Conservation (phyloP, 53 echinoderm and acorn worm species). For the Antedon mediterranea region DNA sequence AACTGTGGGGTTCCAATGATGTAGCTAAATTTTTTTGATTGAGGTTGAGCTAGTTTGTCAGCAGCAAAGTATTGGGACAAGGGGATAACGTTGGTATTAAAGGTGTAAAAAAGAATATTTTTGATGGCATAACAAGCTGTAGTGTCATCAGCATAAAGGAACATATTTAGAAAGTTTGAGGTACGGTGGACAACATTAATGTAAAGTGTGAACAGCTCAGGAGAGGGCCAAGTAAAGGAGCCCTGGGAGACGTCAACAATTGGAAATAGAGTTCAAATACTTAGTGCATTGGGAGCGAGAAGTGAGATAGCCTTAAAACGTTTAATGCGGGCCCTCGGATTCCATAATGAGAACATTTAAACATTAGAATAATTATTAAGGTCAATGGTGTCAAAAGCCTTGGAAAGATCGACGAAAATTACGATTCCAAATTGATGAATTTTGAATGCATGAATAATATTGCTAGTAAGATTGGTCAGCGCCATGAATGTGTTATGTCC, state of each 20-base stretch:
- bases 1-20: neutral
- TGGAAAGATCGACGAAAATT: slow-evolving; percentile 12
- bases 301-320: slow-evolving; percentile 10
- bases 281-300: slow-evolving; percentile 1
- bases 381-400: slow-evolving; percentile 12
- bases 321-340: slow-evolving; percentile 9
- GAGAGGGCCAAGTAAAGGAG: slow-evolving; percentile 1
- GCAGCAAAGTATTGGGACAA: slow-evolving; percentile 9
- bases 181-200: too few species aligned
- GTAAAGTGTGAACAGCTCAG: neutral
- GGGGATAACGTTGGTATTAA: neutral
- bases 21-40: neutral
- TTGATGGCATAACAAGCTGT: neutral
- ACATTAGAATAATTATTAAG: slow-evolving; percentile 9
- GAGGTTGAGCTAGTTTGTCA: slow-evolving; percentile 5
- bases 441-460: slow-evolving; percentile 10
- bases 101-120: slow-evolving; percentile 6
- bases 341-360: slow-evolving; percentile 10
- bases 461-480: slow-evolving; percentile 8
- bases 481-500: slow-evolving; percentile 4
- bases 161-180: neutral
- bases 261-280: neutral
- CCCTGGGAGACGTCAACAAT: slow-evolving; percentile 8
- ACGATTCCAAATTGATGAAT: slow-evolving; percentile 2
- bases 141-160: slow-evolving; percentile 17